Percentiles rank a stretch among this genome's conserved stretches.
phyloP scores from a whole-genome alignment of 2,888 invertebrate genomes.

The Drosophila anomalipes region DNA sequence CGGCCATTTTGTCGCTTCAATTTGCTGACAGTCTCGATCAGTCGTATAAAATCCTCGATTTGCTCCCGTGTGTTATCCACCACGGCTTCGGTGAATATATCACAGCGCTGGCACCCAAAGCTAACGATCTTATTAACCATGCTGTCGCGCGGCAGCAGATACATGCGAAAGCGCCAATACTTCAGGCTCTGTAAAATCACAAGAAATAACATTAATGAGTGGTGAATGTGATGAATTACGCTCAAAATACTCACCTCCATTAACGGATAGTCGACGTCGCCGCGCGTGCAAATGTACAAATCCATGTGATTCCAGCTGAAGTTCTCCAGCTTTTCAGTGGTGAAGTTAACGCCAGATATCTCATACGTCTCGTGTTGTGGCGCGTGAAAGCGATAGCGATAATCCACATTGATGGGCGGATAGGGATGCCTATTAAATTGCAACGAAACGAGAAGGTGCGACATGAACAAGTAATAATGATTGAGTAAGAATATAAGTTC shows the following conservation, averaged over 20 bases:
- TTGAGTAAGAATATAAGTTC: not conserved
- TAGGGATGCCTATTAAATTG: slow-evolving; percentile 91
- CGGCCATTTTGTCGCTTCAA: slow-evolving; percentile 91
- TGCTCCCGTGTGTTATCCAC: slow-evolving; percentile 87
- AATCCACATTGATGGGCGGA: slow-evolving; percentile 96
- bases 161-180: slow-evolving; percentile 96
- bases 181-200: slow-evolving; percentile 89
- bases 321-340: slow-evolving; percentile 96
- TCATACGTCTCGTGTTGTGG: slow-evolving; percentile 97
- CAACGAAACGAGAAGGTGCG: not conserved
- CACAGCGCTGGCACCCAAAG: slow-evolving; percentile 90
- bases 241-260: slow-evolving; percentile 89
- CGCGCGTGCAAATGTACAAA: slow-evolving; percentile 97
- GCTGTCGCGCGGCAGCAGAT: slow-evolving; percentile 93
- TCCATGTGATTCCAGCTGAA: slow-evolving; percentile 99
- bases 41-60: slow-evolving; percentile 91
- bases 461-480: not conserved
- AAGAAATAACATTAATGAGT: not conserved
- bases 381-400: slow-evolving; percentile 96
- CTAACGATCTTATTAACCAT: slow-evolving; percentile 92
- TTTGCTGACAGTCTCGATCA: slow-evolving; percentile 95
- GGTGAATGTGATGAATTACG: not conserved
- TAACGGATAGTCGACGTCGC: slow-evolving; percentile 95
- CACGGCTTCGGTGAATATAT: slow-evolving; percentile 89
- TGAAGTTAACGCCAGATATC: slow-evolving; percentile 97